Conservation (phyloP, 2,888 invertebrate genomes). For the Nephrotoma flavescens region DNA sequence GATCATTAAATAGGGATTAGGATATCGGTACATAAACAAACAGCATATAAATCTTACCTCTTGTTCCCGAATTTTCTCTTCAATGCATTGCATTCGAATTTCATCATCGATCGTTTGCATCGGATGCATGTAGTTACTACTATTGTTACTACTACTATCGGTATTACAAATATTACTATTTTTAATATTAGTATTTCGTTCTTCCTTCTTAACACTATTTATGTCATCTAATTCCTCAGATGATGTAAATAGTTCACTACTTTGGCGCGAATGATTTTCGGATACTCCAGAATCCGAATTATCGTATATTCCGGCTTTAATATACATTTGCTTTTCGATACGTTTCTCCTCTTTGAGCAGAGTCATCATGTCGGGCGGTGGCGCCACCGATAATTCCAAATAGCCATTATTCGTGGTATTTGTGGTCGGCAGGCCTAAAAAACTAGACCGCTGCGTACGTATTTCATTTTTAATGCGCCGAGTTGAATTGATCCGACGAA, state of each 20-base stretch:
- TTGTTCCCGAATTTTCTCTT: constrained; percentile 49
- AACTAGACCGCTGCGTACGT: constrained; percentile 68
- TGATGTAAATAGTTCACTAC: constrained; percentile 65
- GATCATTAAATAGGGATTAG: constrained; percentile 20
- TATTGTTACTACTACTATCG: constrained; percentile 14
- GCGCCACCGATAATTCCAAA: constrained; percentile 49
- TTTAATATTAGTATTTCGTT: constrained; percentile 43
- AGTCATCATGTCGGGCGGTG: constrained; percentile 65
- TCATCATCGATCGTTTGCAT: constrained; percentile 26
- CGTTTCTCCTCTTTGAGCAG: constrained; percentile 68
- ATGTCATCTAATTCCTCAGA: constrained; percentile 66
- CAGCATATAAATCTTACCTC: constrained; percentile 27
- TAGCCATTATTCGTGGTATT: constrained; percentile 54
- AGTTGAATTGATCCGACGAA: constrained; percentile 65
- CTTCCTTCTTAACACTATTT: constrained; percentile 37
- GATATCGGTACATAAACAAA: not conserved
- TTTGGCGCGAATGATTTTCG: constrained; percentile 62
- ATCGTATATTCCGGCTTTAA: constrained; percentile 53
- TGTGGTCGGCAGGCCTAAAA: constrained; percentile 61
- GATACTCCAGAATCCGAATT: constrained; percentile 60
- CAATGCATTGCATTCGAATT: constrained; percentile 43
- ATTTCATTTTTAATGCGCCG: constrained; percentile 76
- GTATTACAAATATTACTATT: constrained; percentile 30
- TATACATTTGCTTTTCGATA: constrained; percentile 60
- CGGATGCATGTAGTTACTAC: constrained; percentile 15